A percentile compares a stretch with the other conserved stretches of the same genome.
phyloP scores from a whole-genome alignment of 2,888 invertebrate genomes.

The Drosophila atroscutellata region DNA sequence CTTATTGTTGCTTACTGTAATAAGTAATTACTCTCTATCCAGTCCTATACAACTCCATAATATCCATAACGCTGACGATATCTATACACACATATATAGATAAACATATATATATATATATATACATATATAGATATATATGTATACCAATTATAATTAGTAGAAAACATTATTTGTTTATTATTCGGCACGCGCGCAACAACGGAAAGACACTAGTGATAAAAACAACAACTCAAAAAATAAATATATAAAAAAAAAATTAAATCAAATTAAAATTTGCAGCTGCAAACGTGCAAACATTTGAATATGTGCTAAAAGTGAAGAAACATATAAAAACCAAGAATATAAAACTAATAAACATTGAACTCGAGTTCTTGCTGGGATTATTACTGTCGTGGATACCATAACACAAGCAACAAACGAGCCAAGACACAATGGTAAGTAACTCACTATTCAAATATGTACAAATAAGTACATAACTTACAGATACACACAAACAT shows the following conservation, averaged over 20 bases:
- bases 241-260: constrained; percentile 19
- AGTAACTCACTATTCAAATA: constrained; percentile 46
- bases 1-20: constrained; percentile 36
- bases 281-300: constrained; percentile 57
- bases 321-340: constrained; percentile 32
- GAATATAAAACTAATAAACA: constrained; percentile 40
- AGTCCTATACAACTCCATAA: constrained; percentile 6
- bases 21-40: constrained; percentile 19
- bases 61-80: constrained; percentile 18
- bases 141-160: constrained; percentile 39
- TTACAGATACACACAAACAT: constrained; percentile 29
- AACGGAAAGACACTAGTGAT: constrained; percentile 44
- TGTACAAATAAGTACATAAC: constrained; percentile 22
- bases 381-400: constrained; percentile 53
- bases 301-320: constrained; percentile 63
- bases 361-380: constrained; percentile 29
- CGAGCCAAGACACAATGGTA: constrained; percentile 73
- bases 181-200: constrained; percentile 66
- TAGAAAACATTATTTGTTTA: constrained; percentile 41
- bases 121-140: neutral
- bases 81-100: neutral
- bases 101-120: constrained; percentile 18
- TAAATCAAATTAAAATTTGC: constrained; percentile 37
- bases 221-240: constrained; percentile 21
- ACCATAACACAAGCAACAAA: constrained; percentile 4